Evolutionary conservation across 2,888 invertebrate species (phyloP), one percentile per base, ranked within the genome.

Genomic region (Leptopilina drosophilae): DNA sequence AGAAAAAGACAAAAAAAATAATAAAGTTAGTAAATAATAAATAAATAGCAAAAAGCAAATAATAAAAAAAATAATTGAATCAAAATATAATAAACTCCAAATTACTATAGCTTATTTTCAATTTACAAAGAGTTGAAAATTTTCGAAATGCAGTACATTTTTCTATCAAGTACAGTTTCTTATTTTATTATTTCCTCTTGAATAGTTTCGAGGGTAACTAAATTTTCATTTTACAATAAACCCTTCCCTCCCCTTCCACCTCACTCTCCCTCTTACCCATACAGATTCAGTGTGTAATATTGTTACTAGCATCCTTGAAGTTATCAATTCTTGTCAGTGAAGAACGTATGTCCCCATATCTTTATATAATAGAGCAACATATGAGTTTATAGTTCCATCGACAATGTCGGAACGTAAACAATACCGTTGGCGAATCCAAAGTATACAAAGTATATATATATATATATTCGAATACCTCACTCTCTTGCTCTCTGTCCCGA

Each of bases 361-460:
- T 33, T 69, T 9, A 53, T n/a, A 69, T 56, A 26, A 69, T 56
- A 69, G 53, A 69, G 49, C 26, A 69, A 69, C 53, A 33, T 53
- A 53, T 69, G 53, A 69, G 69, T 33, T 69, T 53, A 56, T 56
- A 15, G 64, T 64, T 64, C 33, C 33, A 64, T 64, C 64, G 26
- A 64, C 26, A 26, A 69, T 53, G 53, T 53, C 20, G 14, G 49
- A 53, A 69, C 26, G 69, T 69, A 69, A 69, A 69, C 33, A 42
- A 66, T 66, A 66, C 42, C 33, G n/a, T 73, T 73, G 20, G 6
- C 53, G 56, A 73, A 73, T 56, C 26, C 1, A 40, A 73, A 73
- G 73, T 73, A 73, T 49, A 49, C 53, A 53, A 73, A 73, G 53
- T 73, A 73, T 56, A 73, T 56, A 73, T n/a, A n/a, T n/a, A n/a